Percentiles rank a stretch among this genome's conserved stretches.
Conservation (phyloP, 2,113 vertebrate genomes). For the Athene cunicularia region DNA sequence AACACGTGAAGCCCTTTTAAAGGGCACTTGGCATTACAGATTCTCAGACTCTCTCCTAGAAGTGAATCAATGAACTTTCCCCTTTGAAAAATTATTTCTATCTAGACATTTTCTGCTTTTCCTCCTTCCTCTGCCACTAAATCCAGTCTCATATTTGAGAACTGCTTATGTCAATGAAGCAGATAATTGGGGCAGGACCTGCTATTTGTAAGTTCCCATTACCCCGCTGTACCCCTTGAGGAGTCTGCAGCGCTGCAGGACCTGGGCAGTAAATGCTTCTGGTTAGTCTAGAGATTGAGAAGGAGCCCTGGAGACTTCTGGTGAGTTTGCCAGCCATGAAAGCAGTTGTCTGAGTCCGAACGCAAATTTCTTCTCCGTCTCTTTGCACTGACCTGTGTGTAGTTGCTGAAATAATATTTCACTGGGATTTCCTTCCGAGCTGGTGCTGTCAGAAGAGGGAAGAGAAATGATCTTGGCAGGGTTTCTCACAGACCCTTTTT, state of each 20-base stretch:
- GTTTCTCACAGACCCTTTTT: neutral
- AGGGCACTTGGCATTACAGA: neutral
- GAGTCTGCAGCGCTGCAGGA: neutral
- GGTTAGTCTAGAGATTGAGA: neutral
- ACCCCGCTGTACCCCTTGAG: neutral
- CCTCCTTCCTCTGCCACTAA: neutral
- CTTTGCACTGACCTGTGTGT: neutral
- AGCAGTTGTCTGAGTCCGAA: neutral
- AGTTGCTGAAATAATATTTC: neutral
- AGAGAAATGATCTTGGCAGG: neutral
- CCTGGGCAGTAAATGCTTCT: neutral
- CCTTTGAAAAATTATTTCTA: neutral
- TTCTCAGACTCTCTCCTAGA: neutral
- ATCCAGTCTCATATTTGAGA: constrained; percentile 1
- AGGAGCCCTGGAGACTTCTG: neutral
- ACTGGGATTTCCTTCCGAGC: neutral
- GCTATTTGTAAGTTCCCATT: neutral
- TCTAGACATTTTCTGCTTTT: neutral
- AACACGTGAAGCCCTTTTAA: neutral
- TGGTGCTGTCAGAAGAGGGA: neutral
- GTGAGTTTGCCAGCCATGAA: neutral
- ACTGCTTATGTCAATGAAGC: constrained; percentile 2
- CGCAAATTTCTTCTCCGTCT: neutral
- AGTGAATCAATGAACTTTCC: constrained; percentile 4
- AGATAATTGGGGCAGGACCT: constrained; percentile 12